Evolutionary conservation across 2,797 vertebrate genomes (phyloP).

Genomic region (Lutjanus argentimaculatus): DNA sequence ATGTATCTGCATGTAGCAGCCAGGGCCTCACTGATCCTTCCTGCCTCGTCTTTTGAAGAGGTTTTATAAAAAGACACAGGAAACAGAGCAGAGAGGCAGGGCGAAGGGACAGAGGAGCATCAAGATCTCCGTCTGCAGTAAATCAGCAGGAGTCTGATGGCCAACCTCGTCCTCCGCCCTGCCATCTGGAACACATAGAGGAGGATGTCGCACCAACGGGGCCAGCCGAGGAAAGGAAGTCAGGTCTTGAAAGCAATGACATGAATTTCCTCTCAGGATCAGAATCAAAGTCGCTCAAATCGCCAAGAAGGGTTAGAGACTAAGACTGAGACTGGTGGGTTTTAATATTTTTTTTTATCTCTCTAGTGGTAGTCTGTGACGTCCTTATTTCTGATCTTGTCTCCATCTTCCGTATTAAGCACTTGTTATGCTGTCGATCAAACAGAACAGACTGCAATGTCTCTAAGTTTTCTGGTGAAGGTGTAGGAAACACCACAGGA

Average conservation of each 20-base stretch:
- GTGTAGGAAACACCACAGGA: too few species aligned
- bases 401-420: not conserved
- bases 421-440: not conserved
- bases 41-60: constrained; percentile 52
- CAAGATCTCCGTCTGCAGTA: constrained; percentile 52
- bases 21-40: constrained; percentile 26
- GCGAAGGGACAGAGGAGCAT: constrained; percentile 33
- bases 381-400: not conserved
- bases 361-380: too few species aligned
- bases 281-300: constrained; percentile 13
- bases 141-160: constrained; percentile 58
- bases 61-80: constrained; percentile 56
- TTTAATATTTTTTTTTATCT: not conserved
- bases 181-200: constrained; percentile 72
- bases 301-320: not conserved
- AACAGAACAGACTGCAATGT: not conserved
- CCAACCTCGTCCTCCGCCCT: constrained; percentile 29
- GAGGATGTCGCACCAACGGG: constrained; percentile 60
- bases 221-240: constrained; percentile 46
- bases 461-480: not conserved
- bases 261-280: constrained; percentile 54
- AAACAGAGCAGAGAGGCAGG: constrained; percentile 48
- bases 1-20: constrained; percentile 7
- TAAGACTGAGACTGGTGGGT: not conserved
- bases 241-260: constrained; percentile 40